These are phyloP conservation scores for Saguinus midas DNA, from an alignment of 2,113 vertebrate genomes.

Conservation along the genomic window DNA sequence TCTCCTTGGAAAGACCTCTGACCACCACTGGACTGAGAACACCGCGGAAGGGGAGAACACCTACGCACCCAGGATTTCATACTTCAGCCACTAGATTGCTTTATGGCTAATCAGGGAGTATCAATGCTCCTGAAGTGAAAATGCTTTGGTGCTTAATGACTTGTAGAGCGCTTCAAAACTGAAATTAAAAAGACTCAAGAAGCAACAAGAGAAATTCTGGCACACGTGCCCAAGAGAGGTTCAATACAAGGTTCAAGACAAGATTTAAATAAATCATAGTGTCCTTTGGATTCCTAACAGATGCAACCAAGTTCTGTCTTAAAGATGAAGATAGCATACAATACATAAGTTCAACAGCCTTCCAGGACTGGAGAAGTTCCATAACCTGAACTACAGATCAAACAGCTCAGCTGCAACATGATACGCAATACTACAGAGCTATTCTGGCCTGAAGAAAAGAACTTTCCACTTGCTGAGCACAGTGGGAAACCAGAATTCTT, in stretches of 20 bases:
- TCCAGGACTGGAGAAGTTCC: neutral
- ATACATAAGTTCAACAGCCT: neutral
- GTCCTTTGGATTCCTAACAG: neutral
- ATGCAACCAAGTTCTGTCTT: neutral
- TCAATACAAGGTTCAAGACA: neutral
- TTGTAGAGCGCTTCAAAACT: neutral
- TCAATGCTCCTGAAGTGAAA: neutral
- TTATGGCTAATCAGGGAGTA: neutral
- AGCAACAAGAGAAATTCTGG: neutral
- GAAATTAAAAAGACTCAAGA: neutral
- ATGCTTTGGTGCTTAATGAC: neutral
- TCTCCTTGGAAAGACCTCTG: neutral
- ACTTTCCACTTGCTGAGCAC: neutral
- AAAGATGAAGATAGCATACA: neutral
- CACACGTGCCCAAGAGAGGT: neutral
- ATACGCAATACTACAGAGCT: accelerated
- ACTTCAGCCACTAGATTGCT: neutral
- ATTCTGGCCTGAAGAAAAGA: neutral
- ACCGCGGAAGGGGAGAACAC: neutral
- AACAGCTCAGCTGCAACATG: neutral
- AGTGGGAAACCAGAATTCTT: neutral
- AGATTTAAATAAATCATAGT: neutral
- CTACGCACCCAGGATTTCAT: neutral
- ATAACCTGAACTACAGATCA: neutral
- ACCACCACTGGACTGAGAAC: accelerated